Conservation (phyloP, 2,113 vertebrate species). For the Gnathonemus echidnorhynchus region DNA sequence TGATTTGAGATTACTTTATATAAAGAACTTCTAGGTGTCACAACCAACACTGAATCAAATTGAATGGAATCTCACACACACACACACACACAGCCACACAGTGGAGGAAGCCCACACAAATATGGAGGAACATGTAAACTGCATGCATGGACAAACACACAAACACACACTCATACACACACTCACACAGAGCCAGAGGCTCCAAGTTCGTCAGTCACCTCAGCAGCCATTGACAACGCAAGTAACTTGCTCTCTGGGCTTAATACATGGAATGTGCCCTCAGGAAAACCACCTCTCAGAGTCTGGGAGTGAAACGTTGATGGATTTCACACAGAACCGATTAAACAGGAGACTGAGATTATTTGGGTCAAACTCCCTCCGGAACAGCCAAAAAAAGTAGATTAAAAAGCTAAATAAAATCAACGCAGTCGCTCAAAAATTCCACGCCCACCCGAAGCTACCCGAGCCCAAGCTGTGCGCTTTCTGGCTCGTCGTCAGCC, state of each 20-base stretch:
- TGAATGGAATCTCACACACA: too few species aligned
- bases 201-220: background rate
- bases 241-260: background rate
- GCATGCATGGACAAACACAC: too few species aligned
- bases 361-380: background rate
- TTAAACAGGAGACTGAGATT: slow-evolving; percentile 14
- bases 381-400: slow-evolving; percentile 18
- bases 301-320: background rate
- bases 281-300: background rate
- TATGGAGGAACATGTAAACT: too few species aligned
- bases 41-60: too few species aligned
- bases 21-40: background rate
- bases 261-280: background rate
- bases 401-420: background rate
- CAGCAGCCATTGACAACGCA: background rate
- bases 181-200: background rate
- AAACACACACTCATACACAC: too few species aligned
- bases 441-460: background rate
- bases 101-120: too few species aligned
- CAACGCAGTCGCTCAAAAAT: background rate
- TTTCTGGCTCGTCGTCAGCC: background rate
- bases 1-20: background rate
- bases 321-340: background rate
- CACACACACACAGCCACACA: background rate
- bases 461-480: background rate